Percentiles rank a stretch among this genome's conserved stretches.
phyloP scores from a whole-genome alignment of 2,113 vertebrate genomes.

The Rana temporaria region DNA sequence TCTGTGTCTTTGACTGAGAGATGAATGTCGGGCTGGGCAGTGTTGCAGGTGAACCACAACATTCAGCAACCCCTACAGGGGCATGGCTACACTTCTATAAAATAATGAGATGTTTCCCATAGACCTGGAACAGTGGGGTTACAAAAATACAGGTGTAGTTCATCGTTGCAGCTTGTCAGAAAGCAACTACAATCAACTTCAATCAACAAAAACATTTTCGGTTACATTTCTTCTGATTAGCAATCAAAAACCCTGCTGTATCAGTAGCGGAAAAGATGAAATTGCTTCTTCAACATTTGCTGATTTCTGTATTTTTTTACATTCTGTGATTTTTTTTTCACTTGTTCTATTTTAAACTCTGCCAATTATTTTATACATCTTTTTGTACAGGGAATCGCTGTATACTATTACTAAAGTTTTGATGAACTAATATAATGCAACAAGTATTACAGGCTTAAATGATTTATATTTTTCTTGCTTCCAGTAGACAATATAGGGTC shows the following conservation, averaged over 20 bases:
- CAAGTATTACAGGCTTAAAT: no score
- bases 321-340: slow-evolving; percentile 27
- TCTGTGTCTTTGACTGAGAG: no score
- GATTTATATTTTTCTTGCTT: no score
- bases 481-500: no score
- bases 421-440: no score
- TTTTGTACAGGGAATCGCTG: neutral
- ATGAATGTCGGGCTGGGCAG: no score
- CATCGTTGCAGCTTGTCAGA: slow-evolving; percentile 34
- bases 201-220: slow-evolving; percentile 57
- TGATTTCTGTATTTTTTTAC: slow-evolving; percentile 51
- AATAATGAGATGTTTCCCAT: slow-evolving; percentile 9
- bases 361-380: neutral
- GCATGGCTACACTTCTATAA: no score
- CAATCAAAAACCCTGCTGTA: slow-evolving; percentile 56
- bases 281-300: slow-evolving; percentile 32
- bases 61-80: no score
- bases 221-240: slow-evolving; percentile 51
- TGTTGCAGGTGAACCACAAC: no score
- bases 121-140: slow-evolving; percentile 21
- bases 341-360: slow-evolving; percentile 32
- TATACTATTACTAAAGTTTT: no score
- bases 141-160: slow-evolving; percentile 49
- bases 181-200: slow-evolving; percentile 53
- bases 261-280: slow-evolving; percentile 41